phyloP scores from a whole-genome alignment of 2,797 vertebrate species.

The Cheirogaleus major region DNA sequence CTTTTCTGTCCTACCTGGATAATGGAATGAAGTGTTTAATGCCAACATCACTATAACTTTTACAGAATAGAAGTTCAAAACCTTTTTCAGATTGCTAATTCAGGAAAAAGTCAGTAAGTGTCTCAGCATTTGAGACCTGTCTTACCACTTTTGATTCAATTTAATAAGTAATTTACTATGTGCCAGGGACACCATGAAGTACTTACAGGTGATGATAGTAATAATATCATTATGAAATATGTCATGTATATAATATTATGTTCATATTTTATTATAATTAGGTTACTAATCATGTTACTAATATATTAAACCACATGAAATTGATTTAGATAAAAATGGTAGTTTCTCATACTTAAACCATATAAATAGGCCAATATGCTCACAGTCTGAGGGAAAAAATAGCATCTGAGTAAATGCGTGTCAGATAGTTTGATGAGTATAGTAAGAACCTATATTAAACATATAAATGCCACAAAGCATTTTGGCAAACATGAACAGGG shows the following conservation, averaged over 20 bases:
- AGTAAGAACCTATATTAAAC: background rate
- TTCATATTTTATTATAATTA: background rate
- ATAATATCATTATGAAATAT: background rate
- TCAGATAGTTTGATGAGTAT: background rate
- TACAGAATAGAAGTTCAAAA: background rate
- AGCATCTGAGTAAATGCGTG: background rate
- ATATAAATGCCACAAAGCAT: background rate
- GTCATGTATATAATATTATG: background rate
- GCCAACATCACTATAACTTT: background rate
- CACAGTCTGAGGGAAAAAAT: background rate
- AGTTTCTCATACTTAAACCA: background rate
- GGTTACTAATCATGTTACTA: background rate
- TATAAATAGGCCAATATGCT: background rate
- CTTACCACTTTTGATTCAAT: background rate
- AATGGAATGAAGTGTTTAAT: background rate
- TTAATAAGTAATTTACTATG: background rate
- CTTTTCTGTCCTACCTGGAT: background rate
- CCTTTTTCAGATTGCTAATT: background rate
- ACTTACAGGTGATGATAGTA: background rate
- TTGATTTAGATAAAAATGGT: background rate
- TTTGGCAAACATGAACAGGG: background rate
- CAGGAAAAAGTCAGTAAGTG: background rate
- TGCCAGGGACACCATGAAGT: background rate
- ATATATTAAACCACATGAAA: background rate
- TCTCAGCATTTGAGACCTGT: background rate